A percentile compares a stretch with the other conserved stretches of the same genome.
Conservation (phyloP, 2,888 invertebrate genomes). For the Diaphora mendica region DNA sequence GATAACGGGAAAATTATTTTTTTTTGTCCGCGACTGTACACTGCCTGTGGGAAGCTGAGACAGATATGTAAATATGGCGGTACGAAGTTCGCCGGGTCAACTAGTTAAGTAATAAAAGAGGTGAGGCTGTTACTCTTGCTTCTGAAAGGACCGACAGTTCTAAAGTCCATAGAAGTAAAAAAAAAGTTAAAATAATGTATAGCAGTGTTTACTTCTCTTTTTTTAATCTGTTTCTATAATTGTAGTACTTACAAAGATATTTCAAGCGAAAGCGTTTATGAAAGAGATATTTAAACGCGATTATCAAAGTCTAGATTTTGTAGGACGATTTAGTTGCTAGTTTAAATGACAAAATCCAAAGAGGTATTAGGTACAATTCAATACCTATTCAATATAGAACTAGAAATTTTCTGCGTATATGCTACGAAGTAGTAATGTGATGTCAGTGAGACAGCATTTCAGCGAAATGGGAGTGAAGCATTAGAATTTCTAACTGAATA, state of each 20-base stretch:
- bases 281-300: neutral
- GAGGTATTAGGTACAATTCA: neutral
- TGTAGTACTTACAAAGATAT: neutral
- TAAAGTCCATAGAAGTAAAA: neutral
- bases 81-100: no score
- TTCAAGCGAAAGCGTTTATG: neutral
- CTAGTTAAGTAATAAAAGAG: no score
- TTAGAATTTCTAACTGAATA: neutral
- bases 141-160: neutral
- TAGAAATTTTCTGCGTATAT: neutral
- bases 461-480: neutral
- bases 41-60: no score
- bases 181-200: neutral
- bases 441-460: neutral
- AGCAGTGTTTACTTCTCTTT: no score
- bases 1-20: no score
- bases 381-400: neutral
- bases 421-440: neutral
- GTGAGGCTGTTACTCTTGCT: no score
- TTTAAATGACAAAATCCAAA: conserved; percentile 9
- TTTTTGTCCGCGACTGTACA: no score
- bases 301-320: conserved; percentile 12
- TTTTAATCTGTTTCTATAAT: conserved; percentile 46
- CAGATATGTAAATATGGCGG: no score
- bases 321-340: neutral